phyloP scores from a whole-genome alignment of 1,140 invertebrate species.

The Pantala flavescens region DNA sequence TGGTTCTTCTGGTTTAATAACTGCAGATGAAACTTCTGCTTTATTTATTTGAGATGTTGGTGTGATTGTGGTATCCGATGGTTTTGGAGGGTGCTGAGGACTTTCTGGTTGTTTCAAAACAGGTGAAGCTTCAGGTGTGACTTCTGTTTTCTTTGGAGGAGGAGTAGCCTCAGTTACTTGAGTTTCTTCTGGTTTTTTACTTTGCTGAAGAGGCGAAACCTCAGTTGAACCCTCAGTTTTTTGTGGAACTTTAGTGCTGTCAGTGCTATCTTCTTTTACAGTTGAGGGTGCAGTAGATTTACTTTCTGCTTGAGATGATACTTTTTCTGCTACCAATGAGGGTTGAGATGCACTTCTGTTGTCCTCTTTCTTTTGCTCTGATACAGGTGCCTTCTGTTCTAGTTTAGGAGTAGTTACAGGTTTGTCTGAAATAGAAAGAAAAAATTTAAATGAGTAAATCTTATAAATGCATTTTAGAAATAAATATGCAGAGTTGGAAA shows the following conservation, averaged over 20 bases:
- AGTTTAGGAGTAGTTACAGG: slow-evolving; percentile 18
- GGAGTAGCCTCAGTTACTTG: slow-evolving; percentile 24
- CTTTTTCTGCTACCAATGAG: neutral
- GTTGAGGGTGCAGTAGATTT: slow-evolving; percentile 16
- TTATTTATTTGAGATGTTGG: neutral
- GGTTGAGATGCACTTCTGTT: neutral
- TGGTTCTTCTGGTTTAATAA: slow-evolving; percentile 20
- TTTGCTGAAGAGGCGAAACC: slow-evolving; percentile 14
- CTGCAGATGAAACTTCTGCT: neutral
- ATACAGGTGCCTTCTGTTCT: slow-evolving; percentile 14
- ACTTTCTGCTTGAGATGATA: slow-evolving; percentile 11
- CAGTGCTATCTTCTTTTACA: slow-evolving; percentile 23
- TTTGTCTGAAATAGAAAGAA: slow-evolving; percentile 11
- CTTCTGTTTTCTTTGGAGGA: slow-evolving; percentile 16
- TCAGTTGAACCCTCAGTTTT: neutral
- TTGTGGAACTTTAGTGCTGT: slow-evolving; percentile 16
- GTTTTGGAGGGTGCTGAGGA: neutral
- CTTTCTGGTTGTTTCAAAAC: slow-evolving; percentile 12
- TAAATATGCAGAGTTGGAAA: too few species aligned
- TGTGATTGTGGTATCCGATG: neutral
- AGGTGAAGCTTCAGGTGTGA: slow-evolving; percentile 15
- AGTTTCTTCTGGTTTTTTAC: slow-evolving; percentile 22
- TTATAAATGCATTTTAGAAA: too few species aligned
- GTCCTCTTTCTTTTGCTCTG: slow-evolving; percentile 17
- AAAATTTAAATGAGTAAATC: too few species aligned